Evolutionary conservation across 2,113 vertebrate genomes (phyloP), one percentile per base, ranked within the genome.

Genomic region (Calidris pugnax): DNA sequence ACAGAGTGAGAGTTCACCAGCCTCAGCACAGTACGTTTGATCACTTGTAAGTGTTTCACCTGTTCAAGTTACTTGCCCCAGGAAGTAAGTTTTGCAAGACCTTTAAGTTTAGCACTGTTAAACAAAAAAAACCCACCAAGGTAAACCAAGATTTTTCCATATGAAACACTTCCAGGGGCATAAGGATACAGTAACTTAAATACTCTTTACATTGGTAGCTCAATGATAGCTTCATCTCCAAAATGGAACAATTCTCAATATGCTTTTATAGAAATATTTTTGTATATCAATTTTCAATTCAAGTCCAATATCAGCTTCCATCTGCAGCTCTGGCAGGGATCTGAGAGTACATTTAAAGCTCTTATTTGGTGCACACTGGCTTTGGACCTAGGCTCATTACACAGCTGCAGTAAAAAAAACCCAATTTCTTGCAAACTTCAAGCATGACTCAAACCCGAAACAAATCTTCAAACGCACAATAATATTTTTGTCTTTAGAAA

Each of bases 321-420:
- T 43, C 72, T 90, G 86, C 48, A 91, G 75, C 71, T 86, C 87
- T 82, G 91, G 80, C 82, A 92, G 76, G 85, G 84, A 84, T 85
- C 43, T 78, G 64, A 93, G 68, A 87, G 33, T 47, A 20, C 55
- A 92, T 78, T 85, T 94, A 92, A 91, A 96, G 96, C 68, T 89
- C 93, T 95, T 88, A 89, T 87, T 94, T 71, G 91, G 74, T 86
- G 78, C 51, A 92, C 69, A 33, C 28, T 73, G 63, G 68, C 95
- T 93, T 87, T 95, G 79, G 69, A 97, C 77, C 56, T 93, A 89
- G 86, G 93, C 73, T 94, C 80, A 63, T 91, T 91, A 91, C 39
- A 90, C 48, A 95, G 89, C 50, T 94, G 84, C 73, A 94, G 53
- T 43, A 89, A 66, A 68, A 57, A 30, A 43, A 51, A 39, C 37